Percentiles rank a stretch among this genome's conserved stretches.
Evolutionary conservation across 2,797 vertebrate genomes (phyloP).

Genomic region (Orientallactaga sibirica): DNA sequence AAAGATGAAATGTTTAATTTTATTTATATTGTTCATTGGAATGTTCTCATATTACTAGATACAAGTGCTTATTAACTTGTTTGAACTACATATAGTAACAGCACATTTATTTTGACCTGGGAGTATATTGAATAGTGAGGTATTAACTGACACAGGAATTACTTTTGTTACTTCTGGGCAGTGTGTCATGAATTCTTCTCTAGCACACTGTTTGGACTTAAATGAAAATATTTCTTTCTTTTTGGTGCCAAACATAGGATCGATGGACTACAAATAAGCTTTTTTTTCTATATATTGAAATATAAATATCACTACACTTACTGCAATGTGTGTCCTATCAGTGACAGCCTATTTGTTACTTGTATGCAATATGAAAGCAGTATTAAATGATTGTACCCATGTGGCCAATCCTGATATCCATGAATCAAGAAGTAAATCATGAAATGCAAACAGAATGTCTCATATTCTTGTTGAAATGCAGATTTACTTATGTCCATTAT

Average conservation of each 20-base stretch:
- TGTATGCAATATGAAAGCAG: neutral
- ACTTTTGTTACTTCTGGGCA: neutral
- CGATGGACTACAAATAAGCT: neutral
- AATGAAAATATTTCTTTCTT: neutral
- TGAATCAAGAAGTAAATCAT: neutral
- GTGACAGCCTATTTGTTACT: neutral
- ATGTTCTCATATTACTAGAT: neutral
- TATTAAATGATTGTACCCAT: neutral
- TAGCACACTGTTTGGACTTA: neutral
- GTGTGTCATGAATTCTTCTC: neutral
- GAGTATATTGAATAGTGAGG: neutral
- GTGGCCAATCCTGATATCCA: constrained; percentile 18
- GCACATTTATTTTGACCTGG: neutral
- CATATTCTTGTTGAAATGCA: too few species aligned
- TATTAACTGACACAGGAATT: neutral
- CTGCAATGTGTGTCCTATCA: neutral
- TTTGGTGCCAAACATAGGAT: neutral
- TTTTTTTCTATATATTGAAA: neutral
- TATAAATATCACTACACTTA: neutral
- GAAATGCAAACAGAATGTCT: too few species aligned
- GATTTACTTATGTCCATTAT: too few species aligned
- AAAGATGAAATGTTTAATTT: neutral
- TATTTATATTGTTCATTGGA: neutral
- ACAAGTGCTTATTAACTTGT: neutral
- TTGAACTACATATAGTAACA: neutral